Evolutionary conservation across 1,140 invertebrate species (phyloP), one percentile per base, ranked within the genome.

Genomic region (Zaprionus kolodkinae): DNA sequence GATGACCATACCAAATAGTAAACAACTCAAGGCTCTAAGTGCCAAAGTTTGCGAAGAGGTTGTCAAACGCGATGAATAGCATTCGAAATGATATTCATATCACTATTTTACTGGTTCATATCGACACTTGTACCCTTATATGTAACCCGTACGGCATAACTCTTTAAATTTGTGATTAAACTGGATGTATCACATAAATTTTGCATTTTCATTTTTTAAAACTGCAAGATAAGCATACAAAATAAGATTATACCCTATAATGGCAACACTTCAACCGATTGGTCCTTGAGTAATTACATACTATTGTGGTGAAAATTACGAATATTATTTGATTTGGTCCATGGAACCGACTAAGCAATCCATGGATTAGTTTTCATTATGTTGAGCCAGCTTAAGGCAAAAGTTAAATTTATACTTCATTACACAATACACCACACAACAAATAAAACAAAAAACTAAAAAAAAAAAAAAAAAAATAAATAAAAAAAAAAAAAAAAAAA

Each of bases 21-120:
- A 91, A n/a, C 84, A 91, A 65, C 78, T 92, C 3, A 92, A 92
- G 61, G 65, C 78, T 0, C 79, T 84, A 33, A 92, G 91, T 68
- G 84, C 79, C n/a, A 81, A 78, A 63, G 27, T 92, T 6, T 68
- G 21, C 79, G 92, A 7, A 76, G 84, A 21, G 25, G 15, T 6
- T 10, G 7, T 30, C 7, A 50, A 25, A 10, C 17, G 11, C 0
- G 11, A 50, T 0, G 21, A 50, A 17, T 25, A 50, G 11, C 3
- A 11, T 17, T 6, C 27, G 3, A 50, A 25, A 45, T 6, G n/a
- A 45, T n/a, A 15, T 45, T 15, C 6, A 0, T 15, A 15, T 9
- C 40, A 45, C 13, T 43, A n/a, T 45, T 45, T 2, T 15, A 45
- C n/a, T 45, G 40, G n/a, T 45, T 45, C 40, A 15, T 45, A 45